phyloP scores from a whole-genome alignment of 2,113 vertebrate genomes.

The Cinclus mexicanus region DNA sequence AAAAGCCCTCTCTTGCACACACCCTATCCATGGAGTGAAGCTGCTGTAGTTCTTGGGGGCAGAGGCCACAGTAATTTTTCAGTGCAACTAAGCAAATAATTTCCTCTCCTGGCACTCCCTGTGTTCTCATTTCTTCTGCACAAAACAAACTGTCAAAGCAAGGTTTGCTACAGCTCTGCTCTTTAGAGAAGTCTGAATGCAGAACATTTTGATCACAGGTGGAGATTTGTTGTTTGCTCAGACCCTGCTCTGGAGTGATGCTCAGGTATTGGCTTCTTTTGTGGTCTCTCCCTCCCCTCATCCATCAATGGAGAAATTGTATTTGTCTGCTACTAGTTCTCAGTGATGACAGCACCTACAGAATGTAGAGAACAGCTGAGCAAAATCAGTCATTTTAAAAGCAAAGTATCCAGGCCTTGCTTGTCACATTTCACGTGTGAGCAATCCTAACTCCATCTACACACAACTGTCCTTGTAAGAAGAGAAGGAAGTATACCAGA shows the following conservation, averaged over 20 bases:
- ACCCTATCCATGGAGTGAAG: not conserved
- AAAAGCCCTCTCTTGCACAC: not conserved
- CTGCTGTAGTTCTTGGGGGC: not conserved
- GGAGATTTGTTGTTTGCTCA: not conserved
- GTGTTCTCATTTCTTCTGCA: not conserved
- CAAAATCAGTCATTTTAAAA: not conserved
- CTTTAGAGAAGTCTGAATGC: not conserved
- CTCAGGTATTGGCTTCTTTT: not conserved
- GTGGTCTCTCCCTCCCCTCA: not conserved
- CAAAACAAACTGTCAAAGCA: not conserved
- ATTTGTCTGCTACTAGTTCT: not conserved
- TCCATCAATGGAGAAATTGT: not conserved
- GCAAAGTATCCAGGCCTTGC: not conserved
- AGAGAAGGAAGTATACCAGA: not conserved
- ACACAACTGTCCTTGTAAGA: not conserved
- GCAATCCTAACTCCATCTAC: not conserved
- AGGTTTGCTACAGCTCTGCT: not conserved
- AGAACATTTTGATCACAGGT: not conserved
- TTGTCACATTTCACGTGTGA: not conserved
- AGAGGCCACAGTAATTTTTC: not conserved
- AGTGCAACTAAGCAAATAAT: not conserved
- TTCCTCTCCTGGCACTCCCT: not conserved
- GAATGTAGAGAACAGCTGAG: not conserved
- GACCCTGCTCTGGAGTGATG: not conserved
- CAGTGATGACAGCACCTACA: not conserved